These are phyloP conservation scores for Moxostoma hubbsi DNA, from an alignment of 2,797 vertebrate genomes.

Conservation along the genomic window DNA sequence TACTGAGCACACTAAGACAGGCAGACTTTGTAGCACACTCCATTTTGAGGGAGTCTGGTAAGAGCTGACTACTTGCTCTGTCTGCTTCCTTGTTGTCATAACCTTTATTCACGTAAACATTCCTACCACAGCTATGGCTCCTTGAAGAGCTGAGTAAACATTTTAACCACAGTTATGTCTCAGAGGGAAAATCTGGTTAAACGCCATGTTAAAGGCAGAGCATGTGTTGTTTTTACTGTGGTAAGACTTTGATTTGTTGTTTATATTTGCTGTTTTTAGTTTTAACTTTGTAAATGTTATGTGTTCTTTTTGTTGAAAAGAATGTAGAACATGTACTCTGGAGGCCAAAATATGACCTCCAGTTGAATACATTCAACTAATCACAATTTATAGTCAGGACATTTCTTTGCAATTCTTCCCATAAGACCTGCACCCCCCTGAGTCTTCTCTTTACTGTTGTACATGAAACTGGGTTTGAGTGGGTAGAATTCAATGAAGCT, in stretches of 20 bases:
- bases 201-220: background rate
- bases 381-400: no score
- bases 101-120: constrained; percentile 21
- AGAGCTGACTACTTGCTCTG: constrained; percentile 56
- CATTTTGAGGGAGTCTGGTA: constrained; percentile 97
- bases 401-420: no score
- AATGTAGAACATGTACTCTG: background rate
- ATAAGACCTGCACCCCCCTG: no score
- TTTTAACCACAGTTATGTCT: background rate
- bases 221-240: background rate
- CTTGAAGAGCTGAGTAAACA: constrained; percentile 12
- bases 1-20: constrained; percentile 96
- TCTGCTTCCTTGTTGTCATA: constrained; percentile 12
- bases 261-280: background rate
- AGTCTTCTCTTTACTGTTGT: no score
- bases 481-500: no score
- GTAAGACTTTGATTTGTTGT: constrained; percentile 1
- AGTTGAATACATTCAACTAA: no score
- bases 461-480: no score
- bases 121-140: background rate
- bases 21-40: constrained; percentile 97
- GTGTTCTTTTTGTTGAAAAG: background rate
- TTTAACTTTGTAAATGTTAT: background rate
- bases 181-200: background rate
- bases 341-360: no score